Conservation (phyloP, 2,888 invertebrate species). For the Tenthredo livida region DNA sequence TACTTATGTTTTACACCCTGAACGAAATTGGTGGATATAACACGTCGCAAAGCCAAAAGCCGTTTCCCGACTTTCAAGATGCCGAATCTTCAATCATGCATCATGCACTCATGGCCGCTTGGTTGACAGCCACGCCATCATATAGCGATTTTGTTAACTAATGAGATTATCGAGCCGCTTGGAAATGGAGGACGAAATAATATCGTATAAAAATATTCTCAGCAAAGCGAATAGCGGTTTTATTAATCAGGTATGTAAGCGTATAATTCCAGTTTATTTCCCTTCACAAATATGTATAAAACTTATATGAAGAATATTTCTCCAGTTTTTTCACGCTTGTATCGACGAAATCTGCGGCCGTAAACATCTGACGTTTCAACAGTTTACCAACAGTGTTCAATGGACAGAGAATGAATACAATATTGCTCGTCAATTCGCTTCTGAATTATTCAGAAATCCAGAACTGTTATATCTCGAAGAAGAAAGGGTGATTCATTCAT, state of each 20-base stretch:
- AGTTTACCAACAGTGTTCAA: slow-evolving; percentile 66
- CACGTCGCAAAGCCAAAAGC: background rate
- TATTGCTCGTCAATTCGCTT: slow-evolving; percentile 64
- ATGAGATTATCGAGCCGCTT: background rate
- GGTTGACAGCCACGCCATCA: background rate
- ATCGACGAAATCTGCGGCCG: slow-evolving; percentile 73
- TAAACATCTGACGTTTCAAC: slow-evolving; percentile 66
- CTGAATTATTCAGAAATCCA: slow-evolving; percentile 67
- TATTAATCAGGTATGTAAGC: slow-evolving; percentile 60
- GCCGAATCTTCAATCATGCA: background rate
- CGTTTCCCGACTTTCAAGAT: background rate
- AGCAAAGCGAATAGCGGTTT: slow-evolving; percentile 63
- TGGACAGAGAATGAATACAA: slow-evolving; percentile 71
- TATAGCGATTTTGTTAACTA: background rate
- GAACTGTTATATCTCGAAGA: slow-evolving; percentile 66
- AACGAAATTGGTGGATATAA: background rate
- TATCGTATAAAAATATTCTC: slow-evolving; percentile 63
- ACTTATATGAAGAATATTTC: background rate
- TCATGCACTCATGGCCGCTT: background rate
- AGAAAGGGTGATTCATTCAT: slow-evolving; percentile 66
- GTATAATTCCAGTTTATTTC: slow-evolving; percentile 9
- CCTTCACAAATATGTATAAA: slow-evolving; percentile 23
- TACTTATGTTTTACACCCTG: background rate
- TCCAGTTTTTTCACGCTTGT: slow-evolving; percentile 72
- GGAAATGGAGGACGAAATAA: slow-evolving; percentile 59